A percentile compares a stretch with the other conserved stretches of the same genome.
Conservation (phyloP, 1,140 invertebrate species). For the Telenomus remus region DNA sequence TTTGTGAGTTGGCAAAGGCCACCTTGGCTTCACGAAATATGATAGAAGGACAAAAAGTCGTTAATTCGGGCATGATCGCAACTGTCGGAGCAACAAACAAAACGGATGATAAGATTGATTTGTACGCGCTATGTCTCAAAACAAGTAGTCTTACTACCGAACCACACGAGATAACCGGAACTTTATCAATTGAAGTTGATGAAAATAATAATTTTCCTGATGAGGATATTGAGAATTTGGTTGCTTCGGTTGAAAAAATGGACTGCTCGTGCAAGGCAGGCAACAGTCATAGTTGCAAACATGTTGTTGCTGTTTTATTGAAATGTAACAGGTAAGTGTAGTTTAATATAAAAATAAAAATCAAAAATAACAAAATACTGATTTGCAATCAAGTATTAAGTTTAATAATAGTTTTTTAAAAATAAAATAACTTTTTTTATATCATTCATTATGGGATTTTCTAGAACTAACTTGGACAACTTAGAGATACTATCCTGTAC, state of each 20-base stretch:
- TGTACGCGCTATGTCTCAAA: slow-evolving; percentile 11
- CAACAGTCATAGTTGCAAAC: slow-evolving; percentile 25
- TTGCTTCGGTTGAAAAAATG: slow-evolving; percentile 22
- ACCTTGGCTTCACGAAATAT: slow-evolving; percentile 7
- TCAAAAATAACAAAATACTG: too few species aligned
- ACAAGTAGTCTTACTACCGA: slow-evolving; percentile 6
- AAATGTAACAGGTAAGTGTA: slow-evolving; percentile 28
- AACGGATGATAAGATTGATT: slow-evolving; percentile 3
- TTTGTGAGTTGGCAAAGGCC: slow-evolving; percentile 9
- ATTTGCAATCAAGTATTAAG: too few species aligned
- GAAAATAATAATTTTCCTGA: neutral
- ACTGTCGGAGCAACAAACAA: slow-evolving; percentile 7
- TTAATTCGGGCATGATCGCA: slow-evolving; percentile 13
- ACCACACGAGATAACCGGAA: slow-evolving; percentile 9
- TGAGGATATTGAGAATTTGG: neutral
- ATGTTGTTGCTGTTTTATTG: slow-evolving; percentile 21
- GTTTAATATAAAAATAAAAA: neutral
- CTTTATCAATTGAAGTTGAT: neutral
- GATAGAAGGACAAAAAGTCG: slow-evolving; percentile 7
- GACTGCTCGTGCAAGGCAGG: slow-evolving; percentile 30
- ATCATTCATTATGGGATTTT: neutral
- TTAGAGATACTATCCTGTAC: slow-evolving; percentile 25
- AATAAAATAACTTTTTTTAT: neutral
- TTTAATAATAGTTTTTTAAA: too few species aligned
- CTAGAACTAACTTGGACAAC: slow-evolving; percentile 14